phyloP scores from a whole-genome alignment of 2,888 invertebrate genomes.

The Hydrotaea cyrtoneurina region DNA sequence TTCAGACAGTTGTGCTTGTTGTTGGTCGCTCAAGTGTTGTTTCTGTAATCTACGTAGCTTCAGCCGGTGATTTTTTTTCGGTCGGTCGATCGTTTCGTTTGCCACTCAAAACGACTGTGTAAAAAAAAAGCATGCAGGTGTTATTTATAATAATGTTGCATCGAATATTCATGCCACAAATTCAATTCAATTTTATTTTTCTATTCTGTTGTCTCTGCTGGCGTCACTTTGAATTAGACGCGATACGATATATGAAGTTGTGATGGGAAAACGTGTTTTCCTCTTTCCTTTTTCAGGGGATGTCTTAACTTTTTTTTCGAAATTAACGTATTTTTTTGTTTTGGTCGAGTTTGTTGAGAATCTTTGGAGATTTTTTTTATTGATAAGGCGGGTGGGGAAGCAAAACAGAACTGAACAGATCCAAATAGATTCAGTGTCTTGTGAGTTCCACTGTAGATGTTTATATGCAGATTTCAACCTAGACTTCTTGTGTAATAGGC shows the following conservation, averaged over 20 bases:
- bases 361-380: background rate
- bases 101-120: background rate
- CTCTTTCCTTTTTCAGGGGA: slow-evolving; percentile 59
- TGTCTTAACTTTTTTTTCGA: slow-evolving; percentile 64
- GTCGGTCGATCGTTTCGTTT: background rate
- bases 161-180: slow-evolving; percentile 66
- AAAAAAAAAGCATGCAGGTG: slow-evolving; percentile 76
- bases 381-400: too few species aligned
- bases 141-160: slow-evolving; percentile 78
- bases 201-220: slow-evolving; percentile 68
- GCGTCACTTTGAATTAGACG: slow-evolving; percentile 61
- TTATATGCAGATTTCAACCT: too few species aligned
- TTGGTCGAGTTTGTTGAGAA: background rate
- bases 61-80: slow-evolving; percentile 31
- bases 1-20: slow-evolving; percentile 67
- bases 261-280: slow-evolving; percentile 66
- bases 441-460: too few species aligned
- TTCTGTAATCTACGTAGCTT: slow-evolving; percentile 14
- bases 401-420: too few species aligned
- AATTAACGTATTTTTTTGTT: slow-evolving; percentile 57
- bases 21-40: slow-evolving; percentile 54
- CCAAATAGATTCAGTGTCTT: too few species aligned
- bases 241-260: slow-evolving; percentile 40
- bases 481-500: too few species aligned
- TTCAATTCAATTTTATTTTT: slow-evolving; percentile 68